Conservation (phyloP, 2,888 invertebrate species). For the Digitonthophagus gazella region DNA sequence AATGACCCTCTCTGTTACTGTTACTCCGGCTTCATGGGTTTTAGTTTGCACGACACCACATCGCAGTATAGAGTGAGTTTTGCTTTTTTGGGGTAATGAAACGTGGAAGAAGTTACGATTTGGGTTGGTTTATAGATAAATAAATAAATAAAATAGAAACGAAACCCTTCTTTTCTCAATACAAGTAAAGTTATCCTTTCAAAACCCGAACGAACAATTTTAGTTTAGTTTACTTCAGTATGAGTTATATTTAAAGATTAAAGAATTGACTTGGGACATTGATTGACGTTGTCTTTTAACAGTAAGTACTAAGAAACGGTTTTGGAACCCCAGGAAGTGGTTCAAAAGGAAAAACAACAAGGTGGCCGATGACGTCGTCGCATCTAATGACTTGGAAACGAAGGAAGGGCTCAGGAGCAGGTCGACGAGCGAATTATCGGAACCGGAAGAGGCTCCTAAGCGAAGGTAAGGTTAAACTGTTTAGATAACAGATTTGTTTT, state of each 20-base stretch:
- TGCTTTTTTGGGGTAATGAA: constrained; percentile 17
- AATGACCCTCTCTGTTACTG: constrained; percentile 19
- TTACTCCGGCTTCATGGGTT: constrained; percentile 4
- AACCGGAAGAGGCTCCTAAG: constrained; percentile 58
- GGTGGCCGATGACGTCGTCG: constrained; percentile 51
- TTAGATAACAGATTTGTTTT: background rate
- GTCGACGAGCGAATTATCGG: constrained; percentile 67
- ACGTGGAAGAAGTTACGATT: constrained; percentile 22
- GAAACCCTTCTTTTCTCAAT: background rate
- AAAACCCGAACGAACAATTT: no score
- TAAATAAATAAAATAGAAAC: no score
- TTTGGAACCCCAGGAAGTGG: constrained; percentile 58
- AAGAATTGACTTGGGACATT: background rate
- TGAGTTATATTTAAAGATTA: no score
- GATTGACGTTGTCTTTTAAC: constrained; percentile 33
- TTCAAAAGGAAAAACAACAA: constrained; percentile 52
- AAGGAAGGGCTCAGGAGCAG: constrained; percentile 47
- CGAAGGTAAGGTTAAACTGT: constrained; percentile 54
- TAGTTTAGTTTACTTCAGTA: no score
- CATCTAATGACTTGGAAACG: constrained; percentile 48
- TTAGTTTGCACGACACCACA: background rate
- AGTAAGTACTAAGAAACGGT: constrained; percentile 59
- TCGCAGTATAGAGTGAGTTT: background rate
- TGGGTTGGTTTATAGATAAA: constrained; percentile 17
- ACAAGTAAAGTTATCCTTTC: no score